These are phyloP conservation scores for Azorinus chamasolen DNA, from an alignment of 2,888 invertebrate species.

Conservation along the genomic window DNA sequence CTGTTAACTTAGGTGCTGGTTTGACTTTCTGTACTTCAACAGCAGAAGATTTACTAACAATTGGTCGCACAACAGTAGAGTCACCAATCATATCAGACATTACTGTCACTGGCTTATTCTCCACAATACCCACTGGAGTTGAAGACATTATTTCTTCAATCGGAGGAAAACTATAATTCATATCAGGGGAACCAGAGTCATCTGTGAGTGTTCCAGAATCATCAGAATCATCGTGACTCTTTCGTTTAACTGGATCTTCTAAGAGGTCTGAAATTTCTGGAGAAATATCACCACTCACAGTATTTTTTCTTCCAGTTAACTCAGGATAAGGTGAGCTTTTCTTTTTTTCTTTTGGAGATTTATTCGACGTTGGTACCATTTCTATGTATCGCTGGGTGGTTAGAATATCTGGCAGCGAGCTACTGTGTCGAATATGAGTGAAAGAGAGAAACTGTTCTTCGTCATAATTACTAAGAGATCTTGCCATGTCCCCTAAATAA, in stretches of 20 bases:
- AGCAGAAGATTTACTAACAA: conserved; percentile 3
- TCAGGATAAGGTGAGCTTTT: background rate
- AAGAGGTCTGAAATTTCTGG: conserved; percentile 34
- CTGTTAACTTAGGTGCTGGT: background rate
- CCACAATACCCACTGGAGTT: conserved; percentile 7
- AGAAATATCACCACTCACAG: conserved; percentile 9
- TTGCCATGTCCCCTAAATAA: conserved; percentile 58
- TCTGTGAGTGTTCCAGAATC: conserved; percentile 60
- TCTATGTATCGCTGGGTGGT: conserved; percentile 45
- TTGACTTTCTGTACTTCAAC: background rate
- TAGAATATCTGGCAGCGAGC: conserved; percentile 68
- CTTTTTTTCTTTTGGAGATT: background rate
- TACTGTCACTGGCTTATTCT: conserved; percentile 26
- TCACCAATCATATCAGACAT: conserved; percentile 20
- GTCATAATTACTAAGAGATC: conserved; percentile 63
- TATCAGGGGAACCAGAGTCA: conserved; percentile 51
- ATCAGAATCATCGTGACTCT: conserved; percentile 39
- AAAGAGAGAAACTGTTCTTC: conserved; percentile 53
- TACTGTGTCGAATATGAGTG: conserved; percentile 65
- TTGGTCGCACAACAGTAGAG: conserved; percentile 19
- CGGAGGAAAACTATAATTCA: conserved; percentile 64
- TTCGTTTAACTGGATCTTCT: conserved; percentile 7
- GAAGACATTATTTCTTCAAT: conserved; percentile 58
- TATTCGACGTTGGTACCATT: conserved; percentile 19
- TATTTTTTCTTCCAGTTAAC: background rate